A percentile compares a stretch with the other conserved stretches of the same genome.
Conservation (phyloP, 2,797 vertebrate species). For the Denticeps clupeoides region DNA sequence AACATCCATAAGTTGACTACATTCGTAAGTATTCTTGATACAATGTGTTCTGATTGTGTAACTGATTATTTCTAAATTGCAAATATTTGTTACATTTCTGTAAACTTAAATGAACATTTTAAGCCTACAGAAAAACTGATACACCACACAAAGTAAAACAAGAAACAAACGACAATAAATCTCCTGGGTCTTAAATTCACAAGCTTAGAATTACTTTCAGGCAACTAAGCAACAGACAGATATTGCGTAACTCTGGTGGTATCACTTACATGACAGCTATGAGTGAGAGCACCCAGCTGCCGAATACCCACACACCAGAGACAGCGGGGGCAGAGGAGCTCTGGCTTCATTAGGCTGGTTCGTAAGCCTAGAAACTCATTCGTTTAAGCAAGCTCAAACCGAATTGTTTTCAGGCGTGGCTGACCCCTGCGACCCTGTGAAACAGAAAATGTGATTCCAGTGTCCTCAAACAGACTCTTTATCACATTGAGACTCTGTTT, state of each 20-base stretch:
- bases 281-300: neutral
- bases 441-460: constrained; percentile 14
- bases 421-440: constrained; percentile 11
- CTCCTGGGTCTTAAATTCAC: too few species aligned
- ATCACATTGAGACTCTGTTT: constrained; percentile 11
- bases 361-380: constrained; percentile 2
- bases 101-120: too few species aligned
- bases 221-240: too few species aligned
- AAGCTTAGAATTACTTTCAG: too few species aligned
- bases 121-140: too few species aligned
- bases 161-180: too few species aligned
- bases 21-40: too few species aligned
- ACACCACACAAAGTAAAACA: too few species aligned
- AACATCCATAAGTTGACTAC: too few species aligned
- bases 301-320: constrained; percentile 1
- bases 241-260: neutral
- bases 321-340: neutral
- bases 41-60: too few species aligned
- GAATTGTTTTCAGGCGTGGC: constrained; percentile 10
- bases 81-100: too few species aligned
- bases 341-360: constrained; percentile 9
- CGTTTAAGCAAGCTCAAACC: constrained; percentile 13
- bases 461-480: constrained; percentile 14
- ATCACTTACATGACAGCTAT: neutral
- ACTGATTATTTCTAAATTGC: too few species aligned